These are phyloP conservation scores for Ephialtes manifestator DNA, from an alignment of 2,888 invertebrate genomes.

Conservation along the genomic window DNA sequence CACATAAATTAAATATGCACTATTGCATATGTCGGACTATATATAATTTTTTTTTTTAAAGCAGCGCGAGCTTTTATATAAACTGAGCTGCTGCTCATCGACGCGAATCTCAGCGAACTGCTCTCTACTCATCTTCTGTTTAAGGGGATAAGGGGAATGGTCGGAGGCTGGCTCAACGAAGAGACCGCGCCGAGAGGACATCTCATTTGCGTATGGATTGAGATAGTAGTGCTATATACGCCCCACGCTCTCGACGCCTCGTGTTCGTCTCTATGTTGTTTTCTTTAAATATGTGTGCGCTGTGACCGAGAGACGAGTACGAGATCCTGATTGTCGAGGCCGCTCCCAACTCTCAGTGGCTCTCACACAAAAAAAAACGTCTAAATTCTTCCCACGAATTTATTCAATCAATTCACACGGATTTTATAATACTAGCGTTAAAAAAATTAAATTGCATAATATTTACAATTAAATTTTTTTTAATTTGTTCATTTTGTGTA, in stretches of 20 bases:
- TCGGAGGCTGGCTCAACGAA: slow-evolving; percentile 18
- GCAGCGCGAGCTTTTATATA: slow-evolving; percentile 48
- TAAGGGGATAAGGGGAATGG: slow-evolving; percentile 15
- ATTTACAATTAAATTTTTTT: too few species aligned
- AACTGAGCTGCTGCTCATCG: slow-evolving; percentile 30
- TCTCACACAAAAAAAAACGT: slow-evolving; percentile 61
- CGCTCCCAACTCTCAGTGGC: slow-evolving; percentile 76
- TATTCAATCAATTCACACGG: too few species aligned
- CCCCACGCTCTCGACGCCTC: slow-evolving; percentile 64
- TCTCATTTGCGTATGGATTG: slow-evolving; percentile 85
- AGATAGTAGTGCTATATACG: slow-evolving; percentile 80
- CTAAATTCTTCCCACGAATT: too few species aligned
- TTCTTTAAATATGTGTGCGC: slow-evolving; percentile 77
- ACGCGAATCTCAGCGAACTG: slow-evolving; percentile 42
- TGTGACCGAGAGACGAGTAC: slow-evolving; percentile 69
- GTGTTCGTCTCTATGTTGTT: slow-evolving; percentile 73
- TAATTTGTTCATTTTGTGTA: too few species aligned
- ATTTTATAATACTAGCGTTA: too few species aligned
- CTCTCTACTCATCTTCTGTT: slow-evolving; percentile 41
- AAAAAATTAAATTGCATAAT: too few species aligned
- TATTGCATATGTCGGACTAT: too few species aligned
- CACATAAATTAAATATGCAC: too few species aligned
- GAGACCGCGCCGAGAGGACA: slow-evolving; percentile 75
- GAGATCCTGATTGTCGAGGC: slow-evolving; percentile 82
- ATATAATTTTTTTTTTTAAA: too few species aligned